Evolutionary conservation across 2,888 invertebrate species (phyloP), one percentile per base, ranked within the genome.

Genomic region (Sepiola atlantica): DNA sequence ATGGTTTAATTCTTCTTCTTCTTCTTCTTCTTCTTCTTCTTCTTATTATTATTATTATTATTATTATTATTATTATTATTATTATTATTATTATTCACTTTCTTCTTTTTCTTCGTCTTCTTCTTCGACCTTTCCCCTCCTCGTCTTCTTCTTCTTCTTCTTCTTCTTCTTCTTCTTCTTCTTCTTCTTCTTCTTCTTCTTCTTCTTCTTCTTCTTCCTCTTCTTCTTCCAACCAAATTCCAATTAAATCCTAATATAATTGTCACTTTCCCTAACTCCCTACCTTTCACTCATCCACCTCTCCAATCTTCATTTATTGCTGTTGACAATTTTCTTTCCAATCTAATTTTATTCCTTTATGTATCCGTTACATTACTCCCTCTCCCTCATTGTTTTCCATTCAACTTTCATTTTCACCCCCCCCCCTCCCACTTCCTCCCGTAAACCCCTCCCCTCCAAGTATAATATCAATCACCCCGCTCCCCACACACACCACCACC

Each of bases 291-390:
- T 16, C 16, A 77, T 14, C 45, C 14, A 16, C 16, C 77, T 14
- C n/a, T 6, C n/a, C 77, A 14, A 77, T n/a, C 14, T 16, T 32
- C 14, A n/a, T 77, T n/a, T 77, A 77, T 77, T 77, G 77, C 77
- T 77, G 77, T 77, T 77, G 77, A 77, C n/a, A 77, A 77, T 77
- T 77, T n/a, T 77, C n/a, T 77, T 77, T 77, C 77, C 32, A 77
- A 77, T 77, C 77, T 77, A 77, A 77, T 77, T 77, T 77, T 4
- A 77, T 77, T 32, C 77, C 2, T 77, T 77, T n/a, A 12, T 77
- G 32, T n/a, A 14, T 77, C 32, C 32, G 45, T 77, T 32, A 12
- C 77, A 77, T 77, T 32, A 16, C 77, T 77, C n/a, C n/a, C n/a
- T n/a, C 16, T 45, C 45, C 45, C 45, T 45, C 32, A 77, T 77